Conservation (phyloP, 2,797 vertebrate species). For the Hephaestus fuliginosus region DNA sequence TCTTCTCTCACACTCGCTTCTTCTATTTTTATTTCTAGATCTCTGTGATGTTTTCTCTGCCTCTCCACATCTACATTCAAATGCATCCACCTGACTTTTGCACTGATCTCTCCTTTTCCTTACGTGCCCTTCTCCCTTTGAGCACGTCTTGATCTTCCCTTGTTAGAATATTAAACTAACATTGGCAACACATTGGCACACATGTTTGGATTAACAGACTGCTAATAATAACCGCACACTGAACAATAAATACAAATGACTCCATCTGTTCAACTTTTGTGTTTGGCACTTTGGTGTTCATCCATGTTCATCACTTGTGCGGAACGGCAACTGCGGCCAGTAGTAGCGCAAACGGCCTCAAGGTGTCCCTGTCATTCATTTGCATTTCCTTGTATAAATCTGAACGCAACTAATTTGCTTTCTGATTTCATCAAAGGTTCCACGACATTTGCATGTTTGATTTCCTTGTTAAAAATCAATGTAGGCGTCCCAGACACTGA, state of each 20-base stretch:
- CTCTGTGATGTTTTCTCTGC: conserved; percentile 56
- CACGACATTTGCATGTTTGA: conserved; percentile 2
- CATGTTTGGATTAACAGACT: conserved; percentile 41
- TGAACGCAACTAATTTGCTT: not conserved
- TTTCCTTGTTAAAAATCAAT: not conserved
- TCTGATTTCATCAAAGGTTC: too few species aligned
- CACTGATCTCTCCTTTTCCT: conserved; percentile 9
- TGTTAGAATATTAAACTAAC: not conserved
- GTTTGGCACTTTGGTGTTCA: conserved; percentile 20
- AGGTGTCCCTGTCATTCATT: conserved; percentile 32
- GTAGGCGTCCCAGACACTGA: not conserved
- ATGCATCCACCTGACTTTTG: conserved; percentile 22
- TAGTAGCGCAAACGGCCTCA: conserved; percentile 22
- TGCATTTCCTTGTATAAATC: conserved; percentile 24
- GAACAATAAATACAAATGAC: conserved; percentile 48
- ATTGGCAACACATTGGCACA: conserved; percentile 33
- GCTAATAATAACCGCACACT: conserved; percentile 55
- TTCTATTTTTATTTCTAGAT: conserved; percentile 62
- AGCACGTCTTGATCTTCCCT: not conserved
- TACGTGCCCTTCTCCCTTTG: not conserved
- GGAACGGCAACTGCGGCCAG: conserved; percentile 15
- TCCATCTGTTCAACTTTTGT: conserved; percentile 63
- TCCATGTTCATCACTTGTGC: conserved; percentile 10
- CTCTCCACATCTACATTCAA: conserved; percentile 37
- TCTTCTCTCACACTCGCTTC: conserved; percentile 42